These are phyloP conservation scores for Brachyhypopomus gauderio DNA, from an alignment of 2,113 vertebrate species.

Conservation along the genomic window DNA sequence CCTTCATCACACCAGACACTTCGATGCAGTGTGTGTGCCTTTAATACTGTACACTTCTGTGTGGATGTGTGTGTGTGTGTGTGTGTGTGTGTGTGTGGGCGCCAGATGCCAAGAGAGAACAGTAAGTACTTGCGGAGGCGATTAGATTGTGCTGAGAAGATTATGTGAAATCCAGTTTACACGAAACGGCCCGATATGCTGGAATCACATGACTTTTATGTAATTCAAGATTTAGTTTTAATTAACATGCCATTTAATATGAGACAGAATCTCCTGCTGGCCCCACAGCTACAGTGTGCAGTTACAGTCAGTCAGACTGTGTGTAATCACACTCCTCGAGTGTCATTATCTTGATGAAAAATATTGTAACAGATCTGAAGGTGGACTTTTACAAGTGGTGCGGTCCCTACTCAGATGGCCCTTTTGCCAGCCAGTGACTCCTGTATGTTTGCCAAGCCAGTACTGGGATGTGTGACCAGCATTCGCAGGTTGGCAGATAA, in stretches of 20 bases:
- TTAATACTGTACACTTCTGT: neutral
- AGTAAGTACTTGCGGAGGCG: conserved; percentile 47
- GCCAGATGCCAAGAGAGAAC: neutral
- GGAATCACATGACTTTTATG: conserved; percentile 20
- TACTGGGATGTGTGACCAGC: no score
- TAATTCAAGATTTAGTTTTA: neutral
- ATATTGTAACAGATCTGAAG: neutral
- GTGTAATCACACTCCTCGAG: neutral
- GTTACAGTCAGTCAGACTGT: neutral
- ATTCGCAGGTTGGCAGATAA: no score
- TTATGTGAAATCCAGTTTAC: conserved; percentile 55
- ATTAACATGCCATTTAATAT: conserved; percentile 26
- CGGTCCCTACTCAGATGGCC: neutral
- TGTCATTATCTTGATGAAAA: neutral
- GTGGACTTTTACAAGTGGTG: neutral
- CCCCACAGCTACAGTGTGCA: neutral
- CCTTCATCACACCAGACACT: neutral
- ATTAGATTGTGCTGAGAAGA: conserved; percentile 60
- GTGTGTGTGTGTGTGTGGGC: conserved; percentile 7
- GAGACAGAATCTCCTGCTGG: neutral
- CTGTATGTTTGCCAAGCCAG: neutral
- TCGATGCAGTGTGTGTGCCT: neutral
- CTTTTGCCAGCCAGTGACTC: neutral
- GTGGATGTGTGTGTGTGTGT: neutral
- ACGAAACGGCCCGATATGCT: conserved; percentile 39